phyloP scores from a whole-genome alignment of 2,113 vertebrate species.

The Myotis yumanensis region DNA sequence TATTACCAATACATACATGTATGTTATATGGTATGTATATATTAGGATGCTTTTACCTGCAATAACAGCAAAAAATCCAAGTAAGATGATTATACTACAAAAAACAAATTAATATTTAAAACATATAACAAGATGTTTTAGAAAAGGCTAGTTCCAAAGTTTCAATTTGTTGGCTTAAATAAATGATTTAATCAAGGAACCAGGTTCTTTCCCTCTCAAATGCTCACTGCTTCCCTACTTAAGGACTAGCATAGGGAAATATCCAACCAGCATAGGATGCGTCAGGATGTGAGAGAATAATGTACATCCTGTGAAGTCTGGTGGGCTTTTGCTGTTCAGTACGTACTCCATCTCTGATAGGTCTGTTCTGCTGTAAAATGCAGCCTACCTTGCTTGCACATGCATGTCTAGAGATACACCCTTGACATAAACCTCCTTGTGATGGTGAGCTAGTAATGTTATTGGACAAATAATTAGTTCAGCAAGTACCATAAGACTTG shows the following conservation, averaged over 20 bases:
- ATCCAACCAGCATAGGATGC: not conserved
- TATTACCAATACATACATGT: not conserved
- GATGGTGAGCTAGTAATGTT: not conserved
- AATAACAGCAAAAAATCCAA: not conserved
- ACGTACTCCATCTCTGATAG: not conserved
- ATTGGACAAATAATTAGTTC: not conserved
- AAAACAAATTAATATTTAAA: not conserved
- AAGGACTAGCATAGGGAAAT: not conserved
- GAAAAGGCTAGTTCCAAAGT: not conserved
- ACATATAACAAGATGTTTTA: not conserved
- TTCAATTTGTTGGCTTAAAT: not conserved
- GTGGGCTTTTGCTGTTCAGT: not conserved
- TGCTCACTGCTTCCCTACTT: not conserved
- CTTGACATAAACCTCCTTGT: not conserved
- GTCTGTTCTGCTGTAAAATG: not conserved
- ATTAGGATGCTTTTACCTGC: not conserved
- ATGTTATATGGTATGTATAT: not conserved
- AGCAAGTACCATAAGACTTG: not conserved
- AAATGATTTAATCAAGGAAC: not conserved
- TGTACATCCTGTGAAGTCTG: not conserved
- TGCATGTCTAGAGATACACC: not conserved
- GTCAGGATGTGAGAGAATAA: not conserved
- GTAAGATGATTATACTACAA: not conserved
- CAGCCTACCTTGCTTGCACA: not conserved
- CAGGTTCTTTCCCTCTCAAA: not conserved